phyloP scores from a whole-genome alignment of 1,140 invertebrate species.

The Drosophila takahashii region DNA sequence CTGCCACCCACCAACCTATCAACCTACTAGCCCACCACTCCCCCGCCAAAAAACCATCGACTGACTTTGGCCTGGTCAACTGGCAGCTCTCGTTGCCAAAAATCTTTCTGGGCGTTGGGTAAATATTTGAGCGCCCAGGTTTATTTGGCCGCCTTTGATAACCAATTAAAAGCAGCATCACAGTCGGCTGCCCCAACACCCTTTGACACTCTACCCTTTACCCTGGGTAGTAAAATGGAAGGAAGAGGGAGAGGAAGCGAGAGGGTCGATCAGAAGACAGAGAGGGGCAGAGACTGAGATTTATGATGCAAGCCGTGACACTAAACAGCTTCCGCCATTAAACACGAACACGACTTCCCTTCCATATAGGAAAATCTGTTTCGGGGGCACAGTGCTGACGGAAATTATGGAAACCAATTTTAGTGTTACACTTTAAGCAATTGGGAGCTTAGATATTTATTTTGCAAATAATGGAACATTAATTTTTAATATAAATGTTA shows the following conservation, averaged over 20 bases:
- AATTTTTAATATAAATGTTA: no score
- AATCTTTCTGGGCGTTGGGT: slow-evolving; percentile 52
- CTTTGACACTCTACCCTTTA: slow-evolving; percentile 56
- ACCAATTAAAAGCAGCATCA: slow-evolving; percentile 56
- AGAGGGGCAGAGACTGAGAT: slow-evolving; percentile 32
- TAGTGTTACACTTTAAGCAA: neutral
- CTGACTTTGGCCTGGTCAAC: slow-evolving; percentile 46
- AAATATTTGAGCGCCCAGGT: slow-evolving; percentile 54
- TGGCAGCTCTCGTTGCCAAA: slow-evolving; percentile 44
- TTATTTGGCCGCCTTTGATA: slow-evolving; percentile 58
- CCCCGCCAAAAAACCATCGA: neutral
- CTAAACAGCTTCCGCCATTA: slow-evolving; percentile 82
- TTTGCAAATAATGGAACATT: no score
- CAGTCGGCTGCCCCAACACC: slow-evolving; percentile 50
- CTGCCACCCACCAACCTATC: no score
- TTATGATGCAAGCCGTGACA: slow-evolving; percentile 72
- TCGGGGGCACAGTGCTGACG: neutral
- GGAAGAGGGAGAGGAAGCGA: slow-evolving; percentile 1
- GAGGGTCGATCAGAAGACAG: neutral
- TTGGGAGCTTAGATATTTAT: no score
- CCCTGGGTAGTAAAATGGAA: neutral
- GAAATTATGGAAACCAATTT: neutral
- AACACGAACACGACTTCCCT: slow-evolving; percentile 61
- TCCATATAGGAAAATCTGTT: slow-evolving; percentile 38
- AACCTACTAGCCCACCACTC: neutral